phyloP scores from a whole-genome alignment of 2,113 vertebrate species.

The Malurus melanocephalus region DNA sequence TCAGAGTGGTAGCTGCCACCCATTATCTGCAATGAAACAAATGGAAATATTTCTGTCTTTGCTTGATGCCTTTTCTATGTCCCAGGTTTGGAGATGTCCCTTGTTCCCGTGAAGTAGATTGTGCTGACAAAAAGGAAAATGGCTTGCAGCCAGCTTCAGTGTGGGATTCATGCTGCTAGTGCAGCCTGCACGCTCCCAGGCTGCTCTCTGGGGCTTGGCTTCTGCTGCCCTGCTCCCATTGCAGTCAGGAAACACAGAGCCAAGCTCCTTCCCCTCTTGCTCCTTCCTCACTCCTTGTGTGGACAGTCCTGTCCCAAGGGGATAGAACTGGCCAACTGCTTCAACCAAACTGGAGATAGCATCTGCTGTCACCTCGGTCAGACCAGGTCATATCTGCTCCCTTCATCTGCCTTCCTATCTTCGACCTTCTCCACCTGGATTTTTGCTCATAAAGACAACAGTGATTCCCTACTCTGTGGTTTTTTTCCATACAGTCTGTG shows the following conservation, averaged over 20 bases:
- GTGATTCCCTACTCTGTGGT: neutral
- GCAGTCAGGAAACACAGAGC: neutral
- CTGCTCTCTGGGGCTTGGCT: neutral
- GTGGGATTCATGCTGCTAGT: neutral
- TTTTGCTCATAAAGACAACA: neutral
- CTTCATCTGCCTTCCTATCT: neutral
- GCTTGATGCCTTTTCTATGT: conserved; percentile 18
- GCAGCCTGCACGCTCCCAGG: neutral
- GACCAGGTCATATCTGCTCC: neutral
- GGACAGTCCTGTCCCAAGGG: neutral
- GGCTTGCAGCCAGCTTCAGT: neutral
- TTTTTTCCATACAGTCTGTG: neutral
- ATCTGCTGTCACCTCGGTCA: neutral
- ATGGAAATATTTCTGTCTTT: conserved; percentile 16
- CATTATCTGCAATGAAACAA: conserved; percentile 31
- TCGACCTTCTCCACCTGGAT: neutral
- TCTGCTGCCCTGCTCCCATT: neutral
- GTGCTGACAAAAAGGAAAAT: conserved; percentile 14
- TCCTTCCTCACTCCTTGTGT: neutral
- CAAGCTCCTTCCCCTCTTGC: neutral
- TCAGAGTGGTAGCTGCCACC: conserved; percentile 1
- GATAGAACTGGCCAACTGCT: neutral
- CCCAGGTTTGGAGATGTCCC: conserved; percentile 7
- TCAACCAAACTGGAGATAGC: neutral
- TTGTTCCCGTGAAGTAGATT: neutral